A percentile compares a stretch with the other conserved stretches of the same genome.
phyloP scores from a whole-genome alignment of 1,140 invertebrate species.

The Euborellia annulipes region DNA sequence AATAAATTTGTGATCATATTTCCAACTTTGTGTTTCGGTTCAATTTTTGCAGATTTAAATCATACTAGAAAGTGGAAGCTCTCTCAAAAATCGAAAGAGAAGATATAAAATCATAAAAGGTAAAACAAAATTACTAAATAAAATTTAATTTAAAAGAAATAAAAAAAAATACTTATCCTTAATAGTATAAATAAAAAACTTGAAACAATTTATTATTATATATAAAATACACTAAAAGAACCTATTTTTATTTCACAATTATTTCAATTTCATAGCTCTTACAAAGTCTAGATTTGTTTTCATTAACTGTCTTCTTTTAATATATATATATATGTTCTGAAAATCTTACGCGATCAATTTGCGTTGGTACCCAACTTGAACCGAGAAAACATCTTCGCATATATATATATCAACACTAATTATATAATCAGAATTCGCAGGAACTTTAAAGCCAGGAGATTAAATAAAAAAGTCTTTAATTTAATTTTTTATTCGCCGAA shows the following conservation, averaged over 20 bases:
- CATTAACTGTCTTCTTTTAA: too few species aligned
- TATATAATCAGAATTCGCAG: too few species aligned
- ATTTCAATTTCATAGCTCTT: too few species aligned
- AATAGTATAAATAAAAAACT: background rate
- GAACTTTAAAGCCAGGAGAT: too few species aligned
- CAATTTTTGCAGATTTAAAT: constrained; percentile 50
- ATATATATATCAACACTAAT: too few species aligned
- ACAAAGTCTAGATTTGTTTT: too few species aligned
- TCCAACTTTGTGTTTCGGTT: constrained; percentile 34
- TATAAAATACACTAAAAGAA: background rate
- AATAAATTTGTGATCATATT: constrained; percentile 30
- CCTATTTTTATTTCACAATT: constrained; percentile 1
- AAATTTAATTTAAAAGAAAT: background rate
- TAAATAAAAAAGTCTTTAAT: too few species aligned
- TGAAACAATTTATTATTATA: background rate
- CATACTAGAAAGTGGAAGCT: constrained; percentile 53
- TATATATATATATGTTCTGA: too few species aligned
- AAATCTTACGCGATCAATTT: too few species aligned
- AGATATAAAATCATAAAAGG: constrained; percentile 1
- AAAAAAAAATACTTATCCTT: background rate
- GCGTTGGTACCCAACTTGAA: too few species aligned
- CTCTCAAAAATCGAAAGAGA: constrained; percentile 1
- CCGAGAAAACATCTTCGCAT: too few species aligned
- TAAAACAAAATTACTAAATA: background rate
- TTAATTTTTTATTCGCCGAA: too few species aligned